Evolutionary conservation across 2,888 invertebrate species (phyloP).

Genomic region (Cabera pusaria): DNA sequence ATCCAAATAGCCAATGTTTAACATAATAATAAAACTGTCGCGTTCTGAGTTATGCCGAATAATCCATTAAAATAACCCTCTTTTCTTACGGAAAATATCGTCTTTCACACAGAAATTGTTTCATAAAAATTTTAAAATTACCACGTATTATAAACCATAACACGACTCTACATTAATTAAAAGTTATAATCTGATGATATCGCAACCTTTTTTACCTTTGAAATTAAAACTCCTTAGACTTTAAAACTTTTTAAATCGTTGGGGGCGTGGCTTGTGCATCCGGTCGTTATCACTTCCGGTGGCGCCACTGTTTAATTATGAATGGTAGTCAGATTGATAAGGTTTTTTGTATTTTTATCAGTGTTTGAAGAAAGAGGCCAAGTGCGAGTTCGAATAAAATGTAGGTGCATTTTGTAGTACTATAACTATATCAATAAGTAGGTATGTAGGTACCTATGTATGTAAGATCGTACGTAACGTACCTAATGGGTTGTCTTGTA

Average conservation of each 20-base stretch:
- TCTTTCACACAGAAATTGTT: conserved; percentile 4
- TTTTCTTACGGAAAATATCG: too few species aligned
- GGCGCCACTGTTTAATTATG: conserved; percentile 52
- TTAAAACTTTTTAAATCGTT: conserved; percentile 17
- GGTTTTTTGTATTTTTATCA: conserved; percentile 34
- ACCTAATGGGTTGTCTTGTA: too few species aligned
- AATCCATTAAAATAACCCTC: too few species aligned
- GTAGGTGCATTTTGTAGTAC: too few species aligned
- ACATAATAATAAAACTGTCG: too few species aligned
- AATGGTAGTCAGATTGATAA: conserved; percentile 43
- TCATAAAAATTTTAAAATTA: conserved; percentile 3
- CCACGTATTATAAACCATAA: neutral
- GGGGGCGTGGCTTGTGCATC: conserved; percentile 49
- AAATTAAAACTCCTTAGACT: conserved; percentile 15
- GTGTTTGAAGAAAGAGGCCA: conserved; percentile 31
- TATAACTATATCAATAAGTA: too few species aligned
- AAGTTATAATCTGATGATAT: conserved; percentile 16
- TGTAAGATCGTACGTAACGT: too few species aligned
- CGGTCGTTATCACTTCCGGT: conserved; percentile 56
- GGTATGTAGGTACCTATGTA: too few species aligned
- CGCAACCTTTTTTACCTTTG: conserved; percentile 9
- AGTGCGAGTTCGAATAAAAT: conserved; percentile 16
- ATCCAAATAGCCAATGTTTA: too few species aligned
- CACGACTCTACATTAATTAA: conserved; percentile 19
- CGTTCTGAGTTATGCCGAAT: too few species aligned